phyloP scores from a whole-genome alignment of 2,113 vertebrate genomes.

The Zosterops borbonicus region DNA sequence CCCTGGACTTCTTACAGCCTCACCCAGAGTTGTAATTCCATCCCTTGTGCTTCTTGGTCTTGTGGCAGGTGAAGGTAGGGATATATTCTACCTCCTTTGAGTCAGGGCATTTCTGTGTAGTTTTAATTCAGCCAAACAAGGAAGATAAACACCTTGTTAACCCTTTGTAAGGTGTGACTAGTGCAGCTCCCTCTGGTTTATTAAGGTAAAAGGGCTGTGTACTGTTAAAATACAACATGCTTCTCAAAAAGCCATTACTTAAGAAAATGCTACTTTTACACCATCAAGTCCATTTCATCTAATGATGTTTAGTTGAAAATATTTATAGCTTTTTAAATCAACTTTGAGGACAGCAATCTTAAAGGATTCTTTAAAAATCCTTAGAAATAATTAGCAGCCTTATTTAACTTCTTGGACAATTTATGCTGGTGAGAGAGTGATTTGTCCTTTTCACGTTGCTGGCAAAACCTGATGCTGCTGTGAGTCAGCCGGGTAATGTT shows the following conservation, averaged over 20 bases:
- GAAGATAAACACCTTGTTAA: background rate
- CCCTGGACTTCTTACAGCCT: background rate
- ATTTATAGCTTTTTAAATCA: background rate
- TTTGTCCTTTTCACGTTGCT: background rate
- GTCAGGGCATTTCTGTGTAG: background rate
- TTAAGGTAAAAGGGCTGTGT: background rate
- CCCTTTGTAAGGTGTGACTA: background rate
- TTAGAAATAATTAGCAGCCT: background rate
- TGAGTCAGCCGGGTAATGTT: background rate
- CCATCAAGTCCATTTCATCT: background rate
- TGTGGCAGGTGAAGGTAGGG: background rate
- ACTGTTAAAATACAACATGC: background rate
- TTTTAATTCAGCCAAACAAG: background rate
- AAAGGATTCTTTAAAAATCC: background rate
- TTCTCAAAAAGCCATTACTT: background rate
- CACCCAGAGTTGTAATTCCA: background rate
- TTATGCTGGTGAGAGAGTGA: background rate
- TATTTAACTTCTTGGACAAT: background rate
- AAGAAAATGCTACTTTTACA: background rate
- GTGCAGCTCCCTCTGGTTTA: background rate
- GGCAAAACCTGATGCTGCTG: background rate
- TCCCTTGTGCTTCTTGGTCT: background rate
- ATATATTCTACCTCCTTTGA: background rate
- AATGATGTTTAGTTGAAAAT: background rate
- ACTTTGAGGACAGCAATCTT: background rate